phyloP scores from a whole-genome alignment of 2,113 vertebrate species.

The Synchiropus splendidus region DNA sequence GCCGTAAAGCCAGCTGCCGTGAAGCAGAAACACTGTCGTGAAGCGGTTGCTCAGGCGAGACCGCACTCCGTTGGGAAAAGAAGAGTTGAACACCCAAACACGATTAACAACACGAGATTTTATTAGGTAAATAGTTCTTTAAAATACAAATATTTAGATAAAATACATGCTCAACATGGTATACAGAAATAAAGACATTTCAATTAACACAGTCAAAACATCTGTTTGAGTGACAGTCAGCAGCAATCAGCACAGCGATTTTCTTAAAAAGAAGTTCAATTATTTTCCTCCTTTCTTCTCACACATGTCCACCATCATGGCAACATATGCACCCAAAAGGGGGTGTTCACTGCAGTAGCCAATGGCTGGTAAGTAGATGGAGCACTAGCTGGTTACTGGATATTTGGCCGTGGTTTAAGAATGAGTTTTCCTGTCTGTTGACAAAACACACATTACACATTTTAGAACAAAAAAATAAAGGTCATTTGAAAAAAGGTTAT shows the following conservation, averaged over 20 bases:
- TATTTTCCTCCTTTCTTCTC: constrained; percentile 17
- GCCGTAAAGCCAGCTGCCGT: constrained; percentile 35
- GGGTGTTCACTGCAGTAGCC: too few relatives aligned
- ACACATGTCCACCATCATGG: constrained; percentile 4
- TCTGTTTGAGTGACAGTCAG: constrained; percentile 21
- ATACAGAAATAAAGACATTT: constrained; percentile 42
- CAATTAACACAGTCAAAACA: constrained; percentile 19
- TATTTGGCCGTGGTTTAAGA: constrained; percentile 91
- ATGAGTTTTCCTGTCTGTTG: constrained; percentile 94
- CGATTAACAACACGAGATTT: constrained; percentile 18
- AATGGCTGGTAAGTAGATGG: neutral
- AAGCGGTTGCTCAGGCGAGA: constrained; percentile 9
- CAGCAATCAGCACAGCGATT: constrained; percentile 31
- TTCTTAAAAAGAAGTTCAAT: constrained; percentile 13
- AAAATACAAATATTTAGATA: constrained; percentile 61
- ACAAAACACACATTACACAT: constrained; percentile 18
- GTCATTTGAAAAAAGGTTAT: neutral
- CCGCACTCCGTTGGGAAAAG: neutral
- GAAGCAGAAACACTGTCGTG: constrained; percentile 39
- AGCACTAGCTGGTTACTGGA: constrained; percentile 69
- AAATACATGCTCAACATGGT: constrained; percentile 46
- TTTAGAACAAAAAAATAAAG: neutral
- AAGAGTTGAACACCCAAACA: neutral
- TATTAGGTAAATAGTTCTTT: constrained; percentile 57
- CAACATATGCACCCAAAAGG: constrained; percentile 1